These are phyloP conservation scores for Drosophila nannoptera DNA, from an alignment of 1,140 invertebrate species.

Conservation along the genomic window DNA sequence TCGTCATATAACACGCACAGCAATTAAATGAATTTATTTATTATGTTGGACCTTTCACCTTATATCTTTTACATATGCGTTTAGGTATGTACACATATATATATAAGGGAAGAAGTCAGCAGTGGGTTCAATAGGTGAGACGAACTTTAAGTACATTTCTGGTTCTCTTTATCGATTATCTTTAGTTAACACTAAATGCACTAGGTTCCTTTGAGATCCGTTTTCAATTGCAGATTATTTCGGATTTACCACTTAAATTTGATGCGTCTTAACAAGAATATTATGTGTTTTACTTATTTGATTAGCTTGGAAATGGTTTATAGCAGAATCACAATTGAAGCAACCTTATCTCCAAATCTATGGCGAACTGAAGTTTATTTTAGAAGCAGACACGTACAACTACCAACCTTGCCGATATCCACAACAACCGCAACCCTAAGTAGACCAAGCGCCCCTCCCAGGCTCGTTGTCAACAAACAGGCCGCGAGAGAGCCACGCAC, in stretches of 20 bases:
- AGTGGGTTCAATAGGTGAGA: not conserved
- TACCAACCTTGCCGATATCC: conserved; percentile 55
- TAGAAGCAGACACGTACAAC: conserved; percentile 66
- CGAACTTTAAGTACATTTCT: conserved; percentile 21
- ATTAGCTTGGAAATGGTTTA: not conserved
- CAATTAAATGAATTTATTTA: conserved; percentile 19
- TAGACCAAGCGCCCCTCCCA: conserved; percentile 42
- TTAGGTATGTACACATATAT: not conserved
- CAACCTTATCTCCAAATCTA: conserved; percentile 34
- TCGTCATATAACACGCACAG: conserved; percentile 32
- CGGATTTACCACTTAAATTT: not conserved
- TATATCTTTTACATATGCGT: not conserved
- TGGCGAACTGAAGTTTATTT: conserved; percentile 60
- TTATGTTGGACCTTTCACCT: conserved; percentile 1
- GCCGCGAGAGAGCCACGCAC: conserved; percentile 16
- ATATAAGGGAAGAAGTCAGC: too few relatives aligned
- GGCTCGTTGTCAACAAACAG: conserved; percentile 41
- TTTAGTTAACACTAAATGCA: conserved; percentile 22
- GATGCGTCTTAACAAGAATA: too few relatives aligned
- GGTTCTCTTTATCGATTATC: conserved; percentile 67
- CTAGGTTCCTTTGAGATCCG: not conserved
- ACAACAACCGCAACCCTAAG: conserved; percentile 73
- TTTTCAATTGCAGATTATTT: conserved; percentile 1
- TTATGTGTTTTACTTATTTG: too few relatives aligned
- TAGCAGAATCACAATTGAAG: conserved; percentile 13